Evolutionary conservation across 2,888 invertebrate genomes (phyloP).

Genomic region (Lypha dubia): DNA sequence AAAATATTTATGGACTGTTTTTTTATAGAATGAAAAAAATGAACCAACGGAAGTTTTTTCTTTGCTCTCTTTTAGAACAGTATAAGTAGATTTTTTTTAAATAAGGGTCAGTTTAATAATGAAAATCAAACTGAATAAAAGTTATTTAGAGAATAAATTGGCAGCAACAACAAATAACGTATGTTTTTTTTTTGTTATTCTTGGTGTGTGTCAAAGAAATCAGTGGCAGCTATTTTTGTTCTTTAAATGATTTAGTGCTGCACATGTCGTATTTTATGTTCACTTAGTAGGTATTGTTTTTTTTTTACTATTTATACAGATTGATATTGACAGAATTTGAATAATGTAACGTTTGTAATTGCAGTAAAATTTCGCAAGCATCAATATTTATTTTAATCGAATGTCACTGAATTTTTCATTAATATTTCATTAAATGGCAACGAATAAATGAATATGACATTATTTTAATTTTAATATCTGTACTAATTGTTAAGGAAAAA

Average conservation of each 20-base stretch:
- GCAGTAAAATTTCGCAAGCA: background rate
- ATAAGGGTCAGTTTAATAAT: constrained; percentile 61
- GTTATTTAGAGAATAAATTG: constrained; percentile 52
- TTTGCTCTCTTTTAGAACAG: constrained; percentile 3
- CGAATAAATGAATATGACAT: too few species aligned
- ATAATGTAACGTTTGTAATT: constrained; percentile 9
- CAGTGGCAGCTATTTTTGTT: constrained; percentile 35
- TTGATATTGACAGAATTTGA: constrained; percentile 41
- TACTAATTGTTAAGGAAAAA: too few species aligned
- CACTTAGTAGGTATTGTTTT: constrained; percentile 52
- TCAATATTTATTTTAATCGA: background rate
- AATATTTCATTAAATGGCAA: too few species aligned
- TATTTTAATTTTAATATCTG: too few species aligned
- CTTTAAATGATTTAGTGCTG: constrained; percentile 55
- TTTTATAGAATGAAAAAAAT: constrained; percentile 1
- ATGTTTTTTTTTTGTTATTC: constrained; percentile 36
- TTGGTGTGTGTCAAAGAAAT: constrained; percentile 53
- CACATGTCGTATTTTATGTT: constrained; percentile 67
- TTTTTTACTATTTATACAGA: background rate
- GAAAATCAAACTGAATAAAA: background rate
- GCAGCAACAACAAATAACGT: constrained; percentile 34
- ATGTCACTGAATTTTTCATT: too few species aligned
- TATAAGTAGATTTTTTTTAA: constrained; percentile 28
- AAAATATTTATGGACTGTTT: constrained; percentile 83
- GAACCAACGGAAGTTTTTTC: constrained; percentile 29